phyloP scores from a whole-genome alignment of 2,797 vertebrate genomes.

The Gambelia wislizenii region DNA sequence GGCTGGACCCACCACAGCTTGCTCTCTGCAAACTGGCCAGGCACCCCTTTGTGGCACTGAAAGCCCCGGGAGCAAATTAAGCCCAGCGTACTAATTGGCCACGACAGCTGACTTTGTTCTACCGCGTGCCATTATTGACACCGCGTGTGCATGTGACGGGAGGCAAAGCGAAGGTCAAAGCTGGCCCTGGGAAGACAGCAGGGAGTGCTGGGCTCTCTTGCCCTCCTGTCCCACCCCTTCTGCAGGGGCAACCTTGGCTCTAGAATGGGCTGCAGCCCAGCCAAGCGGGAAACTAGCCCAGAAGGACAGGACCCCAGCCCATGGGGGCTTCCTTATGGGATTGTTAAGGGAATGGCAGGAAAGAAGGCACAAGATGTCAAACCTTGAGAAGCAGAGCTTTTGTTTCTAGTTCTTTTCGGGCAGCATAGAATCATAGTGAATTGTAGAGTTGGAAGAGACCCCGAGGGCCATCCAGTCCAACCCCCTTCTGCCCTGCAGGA shows the following conservation, averaged over 20 bases:
- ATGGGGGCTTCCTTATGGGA: not conserved
- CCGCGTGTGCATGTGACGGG: not conserved
- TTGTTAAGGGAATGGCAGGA: not conserved
- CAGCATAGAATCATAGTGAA: too few relatives aligned
- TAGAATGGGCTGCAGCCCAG: not conserved
- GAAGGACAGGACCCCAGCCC: not conserved
- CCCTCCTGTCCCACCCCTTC: not conserved
- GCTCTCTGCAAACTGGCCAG: not conserved
- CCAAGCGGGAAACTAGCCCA: not conserved
- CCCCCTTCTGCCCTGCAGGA: too few relatives aligned
- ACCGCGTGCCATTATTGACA: constrained; percentile 51
- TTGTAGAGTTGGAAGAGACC: too few relatives aligned
- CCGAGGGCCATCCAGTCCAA: too few relatives aligned
- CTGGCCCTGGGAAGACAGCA: constrained; percentile 13
- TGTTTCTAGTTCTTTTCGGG: too few relatives aligned
- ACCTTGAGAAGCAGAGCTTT: not conserved
- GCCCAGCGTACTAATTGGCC: constrained; percentile 56
- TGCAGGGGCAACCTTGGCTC: not conserved
- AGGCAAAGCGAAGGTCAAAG: constrained; percentile 30
- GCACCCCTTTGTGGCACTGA: constrained; percentile 3
- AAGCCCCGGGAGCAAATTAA: constrained; percentile 10
- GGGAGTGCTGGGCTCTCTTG: not conserved
- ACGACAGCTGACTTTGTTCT: constrained; percentile 60
- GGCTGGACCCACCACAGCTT: not conserved
- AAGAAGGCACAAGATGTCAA: not conserved